A percentile compares a stretch with the other conserved stretches of the same genome.
Evolutionary conservation across 2,888 invertebrate genomes (phyloP).

Genomic region (Cryptocephalus moraei): DNA sequence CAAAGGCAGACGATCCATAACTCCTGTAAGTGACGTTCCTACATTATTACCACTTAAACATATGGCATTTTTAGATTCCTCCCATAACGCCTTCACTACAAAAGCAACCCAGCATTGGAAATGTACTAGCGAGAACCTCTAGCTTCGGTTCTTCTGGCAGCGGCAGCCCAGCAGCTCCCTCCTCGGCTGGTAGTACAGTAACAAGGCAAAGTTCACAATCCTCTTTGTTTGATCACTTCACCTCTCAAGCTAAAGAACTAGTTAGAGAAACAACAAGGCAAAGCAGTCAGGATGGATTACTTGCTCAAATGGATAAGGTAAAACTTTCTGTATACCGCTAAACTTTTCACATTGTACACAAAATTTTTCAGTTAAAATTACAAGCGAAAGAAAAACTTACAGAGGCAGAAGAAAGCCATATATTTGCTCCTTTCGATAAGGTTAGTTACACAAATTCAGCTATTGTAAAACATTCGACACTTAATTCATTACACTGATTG

Average conservation of each 20-base stretch:
- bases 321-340: background rate
- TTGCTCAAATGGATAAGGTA: slow-evolving; percentile 88
- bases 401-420: slow-evolving; percentile 64
- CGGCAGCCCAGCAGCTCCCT: slow-evolving; percentile 31
- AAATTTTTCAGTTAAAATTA: slow-evolving; percentile 42
- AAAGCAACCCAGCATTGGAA: slow-evolving; percentile 50
- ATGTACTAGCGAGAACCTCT: slow-evolving; percentile 51
- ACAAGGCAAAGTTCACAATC: slow-evolving; percentile 73
- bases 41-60: background rate
- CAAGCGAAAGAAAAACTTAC: slow-evolving; percentile 48
- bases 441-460: slow-evolving; percentile 38
- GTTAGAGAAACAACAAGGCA: slow-evolving; percentile 81
- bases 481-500: no score
- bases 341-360: background rate
- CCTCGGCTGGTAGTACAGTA: slow-evolving; percentile 27
- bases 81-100: slow-evolving; percentile 46
- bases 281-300: slow-evolving; percentile 77
- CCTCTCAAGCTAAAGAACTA: slow-evolving; percentile 79
- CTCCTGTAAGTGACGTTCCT: slow-evolving; percentile 35
- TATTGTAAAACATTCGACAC: no score
- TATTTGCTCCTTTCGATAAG: slow-evolving; percentile 74
- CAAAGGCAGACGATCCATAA: slow-evolving; percentile 33
- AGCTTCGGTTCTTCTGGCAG: slow-evolving; percentile 47
- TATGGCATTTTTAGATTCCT: slow-evolving; percentile 35
- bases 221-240: slow-evolving; percentile 78